These are phyloP conservation scores for Amphipoea lucens DNA, from an alignment of 2,888 invertebrate genomes.

Conservation along the genomic window DNA sequence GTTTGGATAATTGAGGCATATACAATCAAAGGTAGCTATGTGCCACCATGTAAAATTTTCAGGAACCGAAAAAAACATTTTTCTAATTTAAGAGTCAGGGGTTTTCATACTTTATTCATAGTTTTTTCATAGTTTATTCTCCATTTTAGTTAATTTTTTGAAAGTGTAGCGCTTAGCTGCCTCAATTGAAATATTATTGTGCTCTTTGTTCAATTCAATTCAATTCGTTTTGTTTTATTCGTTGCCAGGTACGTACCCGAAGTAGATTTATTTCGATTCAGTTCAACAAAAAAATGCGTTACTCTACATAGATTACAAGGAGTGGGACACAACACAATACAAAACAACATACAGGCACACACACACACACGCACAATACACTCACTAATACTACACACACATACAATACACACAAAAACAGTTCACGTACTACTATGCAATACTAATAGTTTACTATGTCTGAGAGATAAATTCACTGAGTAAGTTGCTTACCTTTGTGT, in stretches of 20 bases:
- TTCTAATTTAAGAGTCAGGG: too few relatives aligned
- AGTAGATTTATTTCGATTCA: not conserved
- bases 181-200: not conserved
- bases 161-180: too few relatives aligned
- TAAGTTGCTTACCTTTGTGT: conserved; percentile 35
- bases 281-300: not conserved
- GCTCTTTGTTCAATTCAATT: not conserved
- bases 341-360: not conserved
- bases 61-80: too few relatives aligned
- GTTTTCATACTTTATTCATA: too few relatives aligned
- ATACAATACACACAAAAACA: not conserved
- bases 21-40: too few relatives aligned
- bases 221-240: too few relatives aligned
- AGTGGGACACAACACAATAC: not conserved
- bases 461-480: conserved; percentile 23
- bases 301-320: not conserved
- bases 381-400: too few relatives aligned
- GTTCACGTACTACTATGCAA: not conserved
- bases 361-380: not conserved
- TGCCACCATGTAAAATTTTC: too few relatives aligned
- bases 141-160: too few relatives aligned
- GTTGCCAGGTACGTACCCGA: not conserved
- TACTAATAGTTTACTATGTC: not conserved
- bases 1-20: not conserved
- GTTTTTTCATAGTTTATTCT: too few relatives aligned